phyloP scores from a whole-genome alignment of 2,113 vertebrate genomes.

The Alectura lathami region DNA sequence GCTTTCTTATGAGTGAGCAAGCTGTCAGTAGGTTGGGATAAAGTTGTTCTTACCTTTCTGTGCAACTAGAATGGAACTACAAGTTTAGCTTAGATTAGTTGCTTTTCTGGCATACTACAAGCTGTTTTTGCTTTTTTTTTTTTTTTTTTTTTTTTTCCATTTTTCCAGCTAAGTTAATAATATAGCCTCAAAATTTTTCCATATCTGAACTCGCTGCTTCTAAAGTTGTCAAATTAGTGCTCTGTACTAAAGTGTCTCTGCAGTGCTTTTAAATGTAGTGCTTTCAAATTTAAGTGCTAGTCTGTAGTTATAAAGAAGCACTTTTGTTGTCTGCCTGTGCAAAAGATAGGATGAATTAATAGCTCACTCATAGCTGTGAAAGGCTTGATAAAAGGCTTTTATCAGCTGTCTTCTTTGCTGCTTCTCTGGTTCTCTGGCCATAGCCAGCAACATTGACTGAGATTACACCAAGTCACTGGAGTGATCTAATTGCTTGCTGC shows the following conservation, averaged over 20 bases:
- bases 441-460: not conserved
- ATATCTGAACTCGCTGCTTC: slow-evolving; percentile 23
- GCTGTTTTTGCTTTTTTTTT: not conserved
- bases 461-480: not conserved
- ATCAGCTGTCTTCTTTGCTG: not conserved
- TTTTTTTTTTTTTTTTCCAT: not conserved
- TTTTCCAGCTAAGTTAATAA: slow-evolving; percentile 3
- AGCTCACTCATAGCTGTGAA: not conserved
- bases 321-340: slow-evolving; percentile 12
- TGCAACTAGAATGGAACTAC: not conserved
- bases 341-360: slow-evolving; percentile 29
- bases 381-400: not conserved
- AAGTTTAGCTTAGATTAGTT: not conserved
- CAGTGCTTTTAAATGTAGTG: slow-evolving; percentile 58
- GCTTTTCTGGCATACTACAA: not conserved
- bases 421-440: not conserved
- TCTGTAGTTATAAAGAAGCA: slow-evolving; percentile 11
- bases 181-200: not conserved
- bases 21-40: not conserved
- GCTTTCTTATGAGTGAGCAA: not conserved
- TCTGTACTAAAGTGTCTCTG: slow-evolving; percentile 38
- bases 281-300: slow-evolving; percentile 43
- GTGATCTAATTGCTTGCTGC: not conserved
- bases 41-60: not conserved
- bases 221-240: slow-evolving; percentile 29